phyloP scores from a whole-genome alignment of 2,113 vertebrate species.

The Notarius lentiginosus region DNA sequence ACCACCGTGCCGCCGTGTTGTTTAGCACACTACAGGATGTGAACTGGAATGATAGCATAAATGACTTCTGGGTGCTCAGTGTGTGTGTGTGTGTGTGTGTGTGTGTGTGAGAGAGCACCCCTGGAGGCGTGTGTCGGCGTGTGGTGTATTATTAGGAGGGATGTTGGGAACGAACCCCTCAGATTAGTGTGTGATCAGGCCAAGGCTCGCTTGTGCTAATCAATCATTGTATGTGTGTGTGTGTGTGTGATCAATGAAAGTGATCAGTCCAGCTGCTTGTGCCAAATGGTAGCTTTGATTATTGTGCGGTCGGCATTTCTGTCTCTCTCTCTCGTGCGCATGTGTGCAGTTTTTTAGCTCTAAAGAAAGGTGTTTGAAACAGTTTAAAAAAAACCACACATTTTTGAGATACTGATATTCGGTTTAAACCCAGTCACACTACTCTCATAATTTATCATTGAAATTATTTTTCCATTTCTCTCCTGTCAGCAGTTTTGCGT shows the following conservation, averaged over 20 bases:
- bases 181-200: conserved; percentile 51
- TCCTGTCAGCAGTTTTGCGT: background rate
- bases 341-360: background rate
- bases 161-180: conserved; percentile 48
- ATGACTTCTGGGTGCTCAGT: background rate
- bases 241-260: conserved; percentile 49
- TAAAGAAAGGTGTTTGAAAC: background rate
- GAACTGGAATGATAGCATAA: background rate
- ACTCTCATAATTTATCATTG: background rate
- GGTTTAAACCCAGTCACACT: background rate
- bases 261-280: conserved; percentile 46
- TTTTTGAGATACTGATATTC: background rate
- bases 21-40: background rate
- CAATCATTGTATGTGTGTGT: conserved; percentile 41
- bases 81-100: background rate
- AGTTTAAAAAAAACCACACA: too few relatives aligned
- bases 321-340: background rate
- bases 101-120: background rate
- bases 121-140: background rate
- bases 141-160: conserved; percentile 47
- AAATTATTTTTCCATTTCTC: background rate
- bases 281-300: conserved; percentile 41
- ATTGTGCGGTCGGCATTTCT: conserved; percentile 27
- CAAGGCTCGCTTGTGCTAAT: conserved; percentile 45
- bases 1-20: too few relatives aligned